Evolutionary conservation across 2,113 vertebrate species (phyloP), one percentile per base, ranked within the genome.

Genomic region (Thinocorus orbignyianus): DNA sequence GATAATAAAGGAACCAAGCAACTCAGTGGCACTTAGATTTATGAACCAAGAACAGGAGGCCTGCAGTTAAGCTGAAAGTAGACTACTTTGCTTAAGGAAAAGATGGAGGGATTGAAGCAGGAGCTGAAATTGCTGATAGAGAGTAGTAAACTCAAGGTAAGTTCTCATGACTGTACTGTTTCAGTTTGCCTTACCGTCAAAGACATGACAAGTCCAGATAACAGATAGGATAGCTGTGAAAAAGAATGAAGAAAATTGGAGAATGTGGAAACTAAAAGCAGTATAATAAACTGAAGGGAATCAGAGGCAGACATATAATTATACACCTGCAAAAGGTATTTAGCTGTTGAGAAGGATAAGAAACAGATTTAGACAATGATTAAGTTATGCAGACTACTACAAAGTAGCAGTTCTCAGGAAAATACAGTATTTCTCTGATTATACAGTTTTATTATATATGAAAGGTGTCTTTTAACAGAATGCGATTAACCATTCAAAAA

Each of bases 1-100:
- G 79, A 86, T 49, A 92, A 83, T 69, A 77, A 66, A 90, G 46
- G 49, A 60, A 65, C 16, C 14, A 81, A 92, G 64, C 25, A 90
- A 66, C 5, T 19, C 55, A 39, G 20, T 24, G 44, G 71, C 55
- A 82, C 44, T 91, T 71, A 82, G 31, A 87, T 89, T 77, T 90
- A 93, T 54, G 55, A 95, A 73, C 49, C 54, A 79, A 35, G 42
- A 79, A 57, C n/a, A 85, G 28, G 25, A 81, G 31, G 9, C 2
- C 18, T 49, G n/a, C 48, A 35, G 62, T 61, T 93, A 79, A 71
- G 24, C 24, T 85, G 57, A 62, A 66, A 74, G 31, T 9, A 79
- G 42, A 64, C 31, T 68, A 81, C 55, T 51, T 31, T 74, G 8
- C 35, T 81, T 81, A 49, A 66, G 55, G 51, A 89, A 88, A 81